Evolutionary conservation across 2,113 vertebrate species (phyloP).

Genomic region (Poecile atricapillus): DNA sequence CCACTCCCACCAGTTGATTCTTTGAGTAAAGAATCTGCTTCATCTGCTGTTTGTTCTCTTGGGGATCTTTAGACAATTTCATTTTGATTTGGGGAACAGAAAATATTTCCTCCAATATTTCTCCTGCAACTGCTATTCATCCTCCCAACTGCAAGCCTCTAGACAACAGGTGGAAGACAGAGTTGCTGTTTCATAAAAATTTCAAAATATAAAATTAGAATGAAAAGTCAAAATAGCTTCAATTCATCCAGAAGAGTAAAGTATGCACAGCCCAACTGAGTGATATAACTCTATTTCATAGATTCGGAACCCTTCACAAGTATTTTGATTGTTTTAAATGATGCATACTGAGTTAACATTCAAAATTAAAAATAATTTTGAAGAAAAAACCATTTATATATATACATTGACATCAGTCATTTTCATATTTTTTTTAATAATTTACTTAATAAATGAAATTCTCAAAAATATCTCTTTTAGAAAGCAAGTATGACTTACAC

Average conservation of each 20-base stretch:
- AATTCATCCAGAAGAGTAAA: background rate
- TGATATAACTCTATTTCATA: background rate
- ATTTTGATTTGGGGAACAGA: background rate
- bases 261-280: fast-evolving
- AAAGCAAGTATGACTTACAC: background rate
- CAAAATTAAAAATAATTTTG: background rate
- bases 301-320: background rate
- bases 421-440: background rate
- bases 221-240: background rate
- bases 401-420: background rate
- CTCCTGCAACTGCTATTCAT: background rate
- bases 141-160: background rate
- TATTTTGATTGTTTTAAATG: background rate
- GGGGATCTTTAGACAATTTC: background rate
- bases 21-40: background rate
- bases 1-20: background rate
- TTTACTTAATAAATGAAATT: background rate
- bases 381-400: background rate
- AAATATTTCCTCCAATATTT: background rate
- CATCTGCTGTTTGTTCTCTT: background rate
- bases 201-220: background rate
- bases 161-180: background rate
- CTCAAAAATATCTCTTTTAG: background rate
- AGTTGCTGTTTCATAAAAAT: background rate
- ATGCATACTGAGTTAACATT: background rate